Evolutionary conservation across 2,888 invertebrate genomes (phyloP), one percentile per base, ranked within the genome.

Genomic region (Andricus quercusramuli): DNA sequence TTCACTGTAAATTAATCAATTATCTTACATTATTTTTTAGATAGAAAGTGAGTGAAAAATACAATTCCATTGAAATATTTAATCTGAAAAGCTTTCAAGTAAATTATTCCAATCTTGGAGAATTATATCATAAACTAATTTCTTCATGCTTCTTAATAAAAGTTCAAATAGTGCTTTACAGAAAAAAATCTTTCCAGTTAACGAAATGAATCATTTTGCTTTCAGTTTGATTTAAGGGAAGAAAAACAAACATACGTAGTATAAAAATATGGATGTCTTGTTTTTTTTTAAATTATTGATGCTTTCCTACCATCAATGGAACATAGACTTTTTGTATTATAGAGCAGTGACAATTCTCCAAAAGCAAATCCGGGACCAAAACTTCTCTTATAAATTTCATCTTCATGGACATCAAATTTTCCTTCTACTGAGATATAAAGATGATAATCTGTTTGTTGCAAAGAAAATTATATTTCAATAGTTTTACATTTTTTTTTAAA

Each of bases 291-390:
- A 59, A 59, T n/a, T 59, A 22, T 59, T 22, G 22, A 22, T 66
- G 17, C 17, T 32, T 67, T 67, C 47, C 41, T 93, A 96, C 97
- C 96, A 93, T 95, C 94, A 79, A 98, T 96, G 0, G 97, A 97
- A 0, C 97, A 97, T 85, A 97, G 96, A 85, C 98, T 94, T 88
- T 96, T 97, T 65, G 98, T 98, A 93, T 98, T 98, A 93, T 99
- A 99, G 44, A 99, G 94, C 87, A 99, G 96, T 11, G 99, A 98
- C 78, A 99, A 93, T 93, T 99, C 99, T 3, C 99, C 98, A 93
- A 99, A 95, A 84, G 97, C 95, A 88, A 96, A 95, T 3, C 97
- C 97, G 0, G 97, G 94, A 0, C 96, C 96, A 91, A 99, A 96
- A 78, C 94, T 96, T 64, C 96, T 96, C 25, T 98, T 95, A 2